Conservation (phyloP, 2,888 invertebrate genomes). For the Gastracanthus pulcherrimus region DNA sequence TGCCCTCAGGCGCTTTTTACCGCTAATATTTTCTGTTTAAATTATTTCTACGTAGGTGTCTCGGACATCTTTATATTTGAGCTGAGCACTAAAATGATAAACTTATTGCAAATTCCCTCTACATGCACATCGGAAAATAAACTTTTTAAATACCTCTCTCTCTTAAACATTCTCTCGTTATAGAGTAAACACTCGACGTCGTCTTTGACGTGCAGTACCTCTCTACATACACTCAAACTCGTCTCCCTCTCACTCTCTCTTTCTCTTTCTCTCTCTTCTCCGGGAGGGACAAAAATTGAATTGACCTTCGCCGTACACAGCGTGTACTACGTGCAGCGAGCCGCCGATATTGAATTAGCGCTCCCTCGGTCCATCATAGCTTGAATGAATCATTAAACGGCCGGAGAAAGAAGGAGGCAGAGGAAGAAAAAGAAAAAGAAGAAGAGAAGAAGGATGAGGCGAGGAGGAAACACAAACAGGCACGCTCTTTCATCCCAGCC, state of each 20-base stretch:
- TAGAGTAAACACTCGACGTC: background rate
- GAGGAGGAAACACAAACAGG: background rate
- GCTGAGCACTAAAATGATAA: background rate
- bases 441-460: too few species aligned
- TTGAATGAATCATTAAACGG: slow-evolving; percentile 45
- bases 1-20: too few species aligned
- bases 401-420: background rate
- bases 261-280: too few species aligned
- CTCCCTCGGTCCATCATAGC: slow-evolving; percentile 11
- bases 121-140: background rate
- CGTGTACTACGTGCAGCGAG: too few species aligned
- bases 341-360: slow-evolving; percentile 32
- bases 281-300: slow-evolving; percentile 16
- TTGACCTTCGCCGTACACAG: slow-evolving; percentile 28
- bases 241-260: too few species aligned
- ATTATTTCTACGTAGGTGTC: too few species aligned
- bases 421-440: background rate
- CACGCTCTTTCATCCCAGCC: background rate
- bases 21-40: too few species aligned
- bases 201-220: background rate
- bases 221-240: background rate
- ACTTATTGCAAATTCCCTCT: too few species aligned
- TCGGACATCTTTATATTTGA: background rate
- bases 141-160: background rate
- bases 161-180: background rate